These are phyloP conservation scores for Rhagonycha lutea DNA, from an alignment of 2,888 invertebrate species.

Conservation along the genomic window DNA sequence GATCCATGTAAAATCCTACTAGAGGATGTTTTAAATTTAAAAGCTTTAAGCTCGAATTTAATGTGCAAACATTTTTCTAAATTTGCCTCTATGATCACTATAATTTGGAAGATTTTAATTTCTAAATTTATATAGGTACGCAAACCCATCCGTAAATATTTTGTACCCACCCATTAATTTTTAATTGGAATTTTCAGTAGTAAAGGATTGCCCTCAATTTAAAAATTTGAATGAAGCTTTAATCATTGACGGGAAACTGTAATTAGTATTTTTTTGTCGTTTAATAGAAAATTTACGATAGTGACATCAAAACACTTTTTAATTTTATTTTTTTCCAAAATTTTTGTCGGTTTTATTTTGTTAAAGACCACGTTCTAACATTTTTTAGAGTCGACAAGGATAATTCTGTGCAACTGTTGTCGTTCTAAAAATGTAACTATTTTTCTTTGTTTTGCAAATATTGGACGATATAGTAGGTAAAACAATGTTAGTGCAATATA, in stretches of 20 bases:
- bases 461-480: neutral
- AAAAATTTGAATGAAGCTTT: neutral
- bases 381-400: neutral
- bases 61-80: neutral
- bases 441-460: neutral
- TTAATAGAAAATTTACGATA: neutral
- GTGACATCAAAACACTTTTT: neutral
- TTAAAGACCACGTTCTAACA: neutral
- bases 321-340: neutral
- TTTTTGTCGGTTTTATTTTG: neutral
- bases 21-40: neutral
- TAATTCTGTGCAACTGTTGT: neutral
- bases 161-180: neutral
- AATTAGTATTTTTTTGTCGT: neutral
- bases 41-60: neutral
- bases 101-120: neutral
- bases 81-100: neutral
- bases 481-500: neutral
- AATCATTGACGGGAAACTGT: neutral
- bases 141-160: neutral
- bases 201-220: neutral
- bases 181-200: neutral
- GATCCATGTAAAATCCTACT: neutral
- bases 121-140: neutral
- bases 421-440: neutral